Base-by-base conservation (phyloP, 2,888 invertebrate genomes). In the Epinotia nisella region DNA sequence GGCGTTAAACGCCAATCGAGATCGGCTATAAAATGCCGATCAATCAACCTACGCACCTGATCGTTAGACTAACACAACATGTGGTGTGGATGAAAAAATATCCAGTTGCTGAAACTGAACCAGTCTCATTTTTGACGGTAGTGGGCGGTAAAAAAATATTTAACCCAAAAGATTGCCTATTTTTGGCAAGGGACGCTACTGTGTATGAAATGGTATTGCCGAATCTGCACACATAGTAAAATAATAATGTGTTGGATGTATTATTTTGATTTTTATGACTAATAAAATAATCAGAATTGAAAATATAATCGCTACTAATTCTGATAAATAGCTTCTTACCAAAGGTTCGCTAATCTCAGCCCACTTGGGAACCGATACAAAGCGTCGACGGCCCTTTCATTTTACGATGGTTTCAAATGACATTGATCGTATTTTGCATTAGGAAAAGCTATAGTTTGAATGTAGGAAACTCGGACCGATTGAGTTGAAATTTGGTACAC, bases 1-100 rank as follows among this genome's bases (percentile, higher is more conserved):
- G 61, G 15, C 56, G 72, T 72, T 67, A 72, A 72, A 72, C 60
- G 72, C 24, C 72, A 61, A 67, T 72, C 72, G 49, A 29, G 55
- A 55, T 45, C 24, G 55, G 61, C 61, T 56, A 61, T 72, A 72
- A 67, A 72, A 72, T 15, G 17, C 10, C 60, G 17, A 72, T 72
- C 61, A 61, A 72, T 67, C 45, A 29, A 53, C 24, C 24, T 19
- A 67, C 70, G 17, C 66, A 35, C 21, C 41, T 53, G 65, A 39
- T 62, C 17, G 55, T 39, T 55, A 15, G 3, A 39, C 1, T 65
- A 10, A 66, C 53, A 19, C 29, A 65, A 65, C 15, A 56, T 9
- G 4, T 24, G 3, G 4, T 56, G 55, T 56, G 55, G 55, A 21
- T 21, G 21, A 3, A 55, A 55, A 55, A 21, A 55, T 55, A 55